Base-by-base conservation (phyloP, 2,888 invertebrate genomes). In the Drosophila percnosoma region DNA sequence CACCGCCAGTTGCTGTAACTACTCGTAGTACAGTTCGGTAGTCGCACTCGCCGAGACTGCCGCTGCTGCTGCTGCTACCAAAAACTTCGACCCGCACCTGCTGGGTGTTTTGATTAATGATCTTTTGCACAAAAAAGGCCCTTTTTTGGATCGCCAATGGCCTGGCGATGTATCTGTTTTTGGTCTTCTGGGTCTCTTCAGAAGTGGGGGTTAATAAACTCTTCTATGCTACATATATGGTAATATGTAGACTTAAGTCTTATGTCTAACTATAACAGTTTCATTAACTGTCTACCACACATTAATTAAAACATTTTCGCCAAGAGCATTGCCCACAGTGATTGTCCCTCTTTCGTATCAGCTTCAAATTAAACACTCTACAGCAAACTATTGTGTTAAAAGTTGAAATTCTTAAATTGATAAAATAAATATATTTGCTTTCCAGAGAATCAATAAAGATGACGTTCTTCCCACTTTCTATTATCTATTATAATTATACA, bases 61-160 rank as follows among this genome's bases (percentile, higher is more conserved):
- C 45, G 18, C 38, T 4, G 33, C 33, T 15, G 33, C 51, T 31
- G 52, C 8, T 68, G 84, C 87, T 87, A 84, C 83, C 87, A 77
- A 82, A 77, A 82, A 75, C 70, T 75, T 86, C 73, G 76, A 79
- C 62, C 87, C 81, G 89, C 87, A 80, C 75, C 85, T 86, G 88
- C 83, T 85, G 88, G 89, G 89, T 86, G 84, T 85, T 78, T 83
- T 85, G 84, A 85, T 85, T 85, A 85, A 85, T 85, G 87, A 88
- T 80, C 88, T 75, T 64, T 58, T 34, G 64, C 72, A 73, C 65
- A 79, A 74, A 72, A 72, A 62, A 58, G 75, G 86, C 86, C 84
- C 84, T 85, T 84, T 83, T 83, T 80, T 80, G 88, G 88, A 68
- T 60, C 78, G 67, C 52, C 61, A 64, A 64, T 64, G 53, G 62